These are phyloP conservation scores for Acrocephalus scirpaceus DNA, from an alignment of 2,797 vertebrate species.

Conservation along the genomic window DNA sequence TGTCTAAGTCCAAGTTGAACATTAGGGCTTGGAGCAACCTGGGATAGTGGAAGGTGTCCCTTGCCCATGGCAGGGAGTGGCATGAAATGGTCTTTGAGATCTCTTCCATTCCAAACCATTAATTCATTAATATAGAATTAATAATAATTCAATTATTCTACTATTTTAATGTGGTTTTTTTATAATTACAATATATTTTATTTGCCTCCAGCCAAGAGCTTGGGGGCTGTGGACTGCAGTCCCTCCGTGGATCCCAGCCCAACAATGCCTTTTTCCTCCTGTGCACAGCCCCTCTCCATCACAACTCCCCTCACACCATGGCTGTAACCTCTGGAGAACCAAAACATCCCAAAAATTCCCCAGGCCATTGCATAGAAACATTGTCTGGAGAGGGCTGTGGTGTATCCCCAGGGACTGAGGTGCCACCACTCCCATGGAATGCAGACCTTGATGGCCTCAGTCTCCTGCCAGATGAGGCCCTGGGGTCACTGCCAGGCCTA, in stretches of 20 bases:
- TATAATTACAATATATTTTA: background rate
- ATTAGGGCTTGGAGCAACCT: accelerated
- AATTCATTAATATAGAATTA: no score
- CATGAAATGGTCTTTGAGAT: accelerated
- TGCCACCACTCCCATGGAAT: background rate
- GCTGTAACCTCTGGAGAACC: background rate
- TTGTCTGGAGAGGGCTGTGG: accelerated
- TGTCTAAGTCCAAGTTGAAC: background rate
- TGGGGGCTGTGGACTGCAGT: no score
- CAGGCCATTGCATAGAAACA: background rate
- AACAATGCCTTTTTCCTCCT: background rate
- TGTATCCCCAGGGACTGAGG: background rate
- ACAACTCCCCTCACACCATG: background rate
- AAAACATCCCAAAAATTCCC: background rate
- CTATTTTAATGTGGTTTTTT: accelerated
- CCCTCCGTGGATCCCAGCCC: background rate
- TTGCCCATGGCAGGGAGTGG: background rate
- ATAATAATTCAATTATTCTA: background rate
- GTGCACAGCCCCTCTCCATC: background rate
- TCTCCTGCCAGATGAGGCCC: background rate
- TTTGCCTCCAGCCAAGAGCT: background rate
- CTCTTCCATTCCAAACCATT: background rate
- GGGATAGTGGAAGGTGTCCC: background rate
- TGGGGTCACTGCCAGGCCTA: background rate
- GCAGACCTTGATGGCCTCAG: background rate